These are phyloP conservation scores for Plodia interpunctella DNA, from an alignment of 1,140 invertebrate genomes.

Conservation along the genomic window DNA sequence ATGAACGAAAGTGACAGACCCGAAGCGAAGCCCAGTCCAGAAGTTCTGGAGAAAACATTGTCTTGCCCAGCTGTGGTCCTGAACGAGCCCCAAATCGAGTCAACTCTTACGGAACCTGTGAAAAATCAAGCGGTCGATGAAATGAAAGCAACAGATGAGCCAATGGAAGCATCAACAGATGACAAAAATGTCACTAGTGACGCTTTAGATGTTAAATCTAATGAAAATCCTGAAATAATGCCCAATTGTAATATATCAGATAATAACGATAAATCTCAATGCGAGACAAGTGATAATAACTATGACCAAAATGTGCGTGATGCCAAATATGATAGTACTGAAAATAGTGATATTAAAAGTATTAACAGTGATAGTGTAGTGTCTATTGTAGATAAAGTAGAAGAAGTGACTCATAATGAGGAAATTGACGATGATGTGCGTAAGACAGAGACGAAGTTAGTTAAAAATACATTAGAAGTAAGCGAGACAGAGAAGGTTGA, in stretches of 20 bases:
- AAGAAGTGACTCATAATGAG: constrained; percentile 40
- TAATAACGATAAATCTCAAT: neutral
- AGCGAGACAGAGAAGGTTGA: constrained; percentile 37
- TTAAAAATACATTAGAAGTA: constrained; percentile 43
- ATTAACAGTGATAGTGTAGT: constrained; percentile 26
- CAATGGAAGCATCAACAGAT: no score
- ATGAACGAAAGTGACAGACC: neutral
- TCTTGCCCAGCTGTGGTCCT: neutral
- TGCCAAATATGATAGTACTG: constrained; percentile 17
- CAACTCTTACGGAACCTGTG: no score
- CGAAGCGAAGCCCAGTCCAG: neutral
- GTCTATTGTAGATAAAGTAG: constrained; percentile 32
- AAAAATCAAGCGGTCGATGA: no score
- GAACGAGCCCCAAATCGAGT: neutral
- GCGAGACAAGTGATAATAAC: constrained; percentile 4
- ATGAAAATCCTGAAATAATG: neutral
- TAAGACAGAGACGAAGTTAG: constrained; percentile 48
- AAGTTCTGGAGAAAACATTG: neutral
- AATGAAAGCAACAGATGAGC: no score
- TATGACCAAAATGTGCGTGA: constrained; percentile 24
- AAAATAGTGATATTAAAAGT: constrained; percentile 19
- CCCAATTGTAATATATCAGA: neutral
- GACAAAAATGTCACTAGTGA: no score
- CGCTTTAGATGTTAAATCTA: neutral
- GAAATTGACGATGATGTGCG: constrained; percentile 29